Base-by-base conservation (phyloP, 2,888 invertebrate species). In the Lasioglossum leucozonium region DNA sequence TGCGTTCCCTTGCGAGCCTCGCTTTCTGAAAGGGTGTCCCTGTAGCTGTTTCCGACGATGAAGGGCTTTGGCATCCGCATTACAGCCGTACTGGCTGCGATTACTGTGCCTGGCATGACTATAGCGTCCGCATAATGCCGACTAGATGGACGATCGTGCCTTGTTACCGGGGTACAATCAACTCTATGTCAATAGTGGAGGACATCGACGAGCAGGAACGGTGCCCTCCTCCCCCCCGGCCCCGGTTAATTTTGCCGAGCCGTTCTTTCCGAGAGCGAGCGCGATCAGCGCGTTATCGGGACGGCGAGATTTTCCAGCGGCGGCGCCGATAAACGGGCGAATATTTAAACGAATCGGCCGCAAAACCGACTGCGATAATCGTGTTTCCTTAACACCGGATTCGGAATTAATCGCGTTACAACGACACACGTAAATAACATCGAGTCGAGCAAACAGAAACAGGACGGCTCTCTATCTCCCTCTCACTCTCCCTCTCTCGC, bases 41-140 rank as follows among this genome's bases (percentile, higher is more conserved):
- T 77, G 80, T 79, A 73, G 79, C 81, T 26, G 77, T 65, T n/a
- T 77, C 76, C 78, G 69, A 44, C 77, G 79, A 88, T 83, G 85
- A 88, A 86, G 84, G 87, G 88, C 82, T 88, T 83, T 87, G 84
- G 80, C 16, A 81, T 76, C 78, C 81, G 78, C 81, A 88, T 90
- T 89, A 88, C 86, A 58, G 67, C 69, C 86, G 82, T 81, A 75
- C 72, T 58, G 80, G 72, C 72, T 71, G 77, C 89, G 86, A 90
- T 88, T 89, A 88, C 89, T 77, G 87, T 82, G 81, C 67, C 84
- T 79, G 62, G 69, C 76, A 51, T 58, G 79, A 79, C 89, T 90
- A 90, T 90, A 90, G 65, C 88, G 62, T 79, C 37, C 85, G 62
- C 73, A 77, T 89, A 89, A 90, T 87, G 84, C 69, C 13, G 71